A percentile compares a stretch with the other conserved stretches of the same genome.
Conservation (phyloP, 2,797 vertebrate genomes). For the Sebastes matsubarae region DNA sequence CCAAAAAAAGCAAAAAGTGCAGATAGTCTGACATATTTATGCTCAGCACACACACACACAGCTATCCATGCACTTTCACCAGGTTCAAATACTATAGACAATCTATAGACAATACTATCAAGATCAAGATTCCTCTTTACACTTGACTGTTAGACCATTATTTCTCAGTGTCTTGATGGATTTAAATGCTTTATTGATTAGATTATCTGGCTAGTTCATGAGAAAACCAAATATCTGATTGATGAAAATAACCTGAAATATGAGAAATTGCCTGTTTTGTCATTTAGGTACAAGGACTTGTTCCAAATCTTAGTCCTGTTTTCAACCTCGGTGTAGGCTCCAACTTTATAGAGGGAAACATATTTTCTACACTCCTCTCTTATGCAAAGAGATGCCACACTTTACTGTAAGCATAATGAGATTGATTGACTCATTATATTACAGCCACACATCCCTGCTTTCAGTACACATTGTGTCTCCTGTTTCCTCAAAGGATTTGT, state of each 20-base stretch:
- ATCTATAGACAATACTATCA: not conserved
- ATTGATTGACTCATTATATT: not conserved
- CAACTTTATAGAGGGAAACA: not conserved
- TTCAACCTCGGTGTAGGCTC: not conserved
- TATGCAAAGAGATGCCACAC: not conserved
- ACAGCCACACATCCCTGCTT: not conserved
- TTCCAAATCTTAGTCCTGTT: not conserved
- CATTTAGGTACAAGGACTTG: not conserved
- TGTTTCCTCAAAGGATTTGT: not conserved
- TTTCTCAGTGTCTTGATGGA: not conserved
- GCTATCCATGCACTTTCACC: not conserved
- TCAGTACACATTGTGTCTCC: not conserved
- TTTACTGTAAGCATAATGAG: not conserved
- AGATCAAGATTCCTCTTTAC: not conserved
- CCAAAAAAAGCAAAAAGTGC: not conserved
- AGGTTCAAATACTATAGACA: not conserved
- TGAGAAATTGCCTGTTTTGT: not conserved
- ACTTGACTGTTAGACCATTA: not conserved
- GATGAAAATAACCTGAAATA: not conserved
- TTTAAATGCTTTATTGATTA: not conserved
- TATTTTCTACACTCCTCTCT: not conserved
- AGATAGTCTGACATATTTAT: not conserved
- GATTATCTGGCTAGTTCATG: not conserved
- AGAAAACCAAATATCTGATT: not conserved
- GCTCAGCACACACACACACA: not conserved